phyloP scores from a whole-genome alignment of 2,797 vertebrate species.

The Thamnophis elegans region DNA sequence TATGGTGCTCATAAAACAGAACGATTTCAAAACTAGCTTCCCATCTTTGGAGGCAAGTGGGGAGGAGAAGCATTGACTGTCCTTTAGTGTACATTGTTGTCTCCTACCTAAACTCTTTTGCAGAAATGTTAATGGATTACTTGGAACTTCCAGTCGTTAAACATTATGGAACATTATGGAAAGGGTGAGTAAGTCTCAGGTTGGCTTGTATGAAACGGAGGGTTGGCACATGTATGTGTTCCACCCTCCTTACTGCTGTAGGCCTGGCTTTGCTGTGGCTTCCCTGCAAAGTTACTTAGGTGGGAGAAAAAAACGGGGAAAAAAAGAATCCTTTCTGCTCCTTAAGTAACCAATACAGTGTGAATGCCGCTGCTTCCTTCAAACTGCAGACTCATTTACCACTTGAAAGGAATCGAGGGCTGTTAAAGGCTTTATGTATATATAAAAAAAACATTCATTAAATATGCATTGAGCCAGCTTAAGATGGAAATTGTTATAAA shows the following conservation, averaged over 20 bases:
- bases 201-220: background rate
- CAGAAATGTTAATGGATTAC: background rate
- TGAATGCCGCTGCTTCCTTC: constrained; percentile 68
- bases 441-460: no score
- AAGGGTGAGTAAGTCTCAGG: background rate
- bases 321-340: constrained; percentile 62
- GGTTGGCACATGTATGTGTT: background rate
- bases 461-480: constrained; percentile 76
- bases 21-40: background rate
- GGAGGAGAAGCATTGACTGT: background rate
- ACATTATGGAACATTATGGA: background rate
- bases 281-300: constrained; percentile 50
- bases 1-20: background rate
- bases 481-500: constrained; percentile 80
- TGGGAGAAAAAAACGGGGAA: constrained; percentile 32
- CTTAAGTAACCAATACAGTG: constrained; percentile 61
- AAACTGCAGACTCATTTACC: constrained; percentile 76
- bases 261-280: background rate
- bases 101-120: background rate
- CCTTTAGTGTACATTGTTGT: no score
- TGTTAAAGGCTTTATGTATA: constrained; percentile 74
- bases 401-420: constrained; percentile 76
- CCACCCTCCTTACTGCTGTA: background rate
- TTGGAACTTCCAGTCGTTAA: constrained; percentile 1
- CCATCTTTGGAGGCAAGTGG: background rate